Percentiles rank a stretch among this genome's conserved stretches.
Evolutionary conservation across 2,888 invertebrate genomes (phyloP).

Genomic region (Nephrotoma flavescens): DNA sequence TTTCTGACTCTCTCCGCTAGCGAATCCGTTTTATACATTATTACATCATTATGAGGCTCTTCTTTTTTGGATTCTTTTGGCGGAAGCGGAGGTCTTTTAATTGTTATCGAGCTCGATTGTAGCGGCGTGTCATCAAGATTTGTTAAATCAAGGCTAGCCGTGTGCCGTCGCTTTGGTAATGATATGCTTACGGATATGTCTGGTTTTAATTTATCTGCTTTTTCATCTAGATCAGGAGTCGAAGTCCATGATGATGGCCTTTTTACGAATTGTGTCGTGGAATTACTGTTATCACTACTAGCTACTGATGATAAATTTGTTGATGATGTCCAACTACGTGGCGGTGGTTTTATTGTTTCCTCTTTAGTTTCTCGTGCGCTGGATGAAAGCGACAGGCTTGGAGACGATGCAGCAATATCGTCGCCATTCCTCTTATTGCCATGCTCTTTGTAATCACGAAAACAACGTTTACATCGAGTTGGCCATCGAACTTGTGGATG

Average conservation of each 20-base stretch:
- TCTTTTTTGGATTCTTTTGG: slow-evolving; percentile 19
- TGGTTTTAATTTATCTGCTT: slow-evolving; percentile 39
- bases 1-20: slow-evolving; percentile 54
- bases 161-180: slow-evolving; percentile 48
- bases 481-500: slow-evolving; percentile 92
- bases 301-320: slow-evolving; percentile 40
- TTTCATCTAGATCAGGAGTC: slow-evolving; percentile 61
- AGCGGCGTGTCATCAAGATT: neutral
- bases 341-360: slow-evolving; percentile 14
- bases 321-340: slow-evolving; percentile 63
- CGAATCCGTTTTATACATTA: slow-evolving; percentile 52
- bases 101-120: slow-evolving; percentile 24
- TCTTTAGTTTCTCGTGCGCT: slow-evolving; percentile 35
- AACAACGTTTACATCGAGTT: slow-evolving; percentile 83
- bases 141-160: slow-evolving; percentile 36
- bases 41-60: slow-evolving; percentile 34
- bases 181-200: slow-evolving; percentile 51
- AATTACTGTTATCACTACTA: slow-evolving; percentile 12
- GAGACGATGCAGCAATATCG: slow-evolving; percentile 58
- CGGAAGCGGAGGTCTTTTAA: slow-evolving; percentile 38
- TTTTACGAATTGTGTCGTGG: slow-evolving; percentile 19
- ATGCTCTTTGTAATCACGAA: slow-evolving; percentile 81
- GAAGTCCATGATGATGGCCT: slow-evolving; percentile 60
- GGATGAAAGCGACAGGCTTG: slow-evolving; percentile 54
- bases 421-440: slow-evolving; percentile 57